These are phyloP conservation scores for Stenotaenia linearis DNA, from an alignment of 2,888 invertebrate genomes.

Conservation along the genomic window DNA sequence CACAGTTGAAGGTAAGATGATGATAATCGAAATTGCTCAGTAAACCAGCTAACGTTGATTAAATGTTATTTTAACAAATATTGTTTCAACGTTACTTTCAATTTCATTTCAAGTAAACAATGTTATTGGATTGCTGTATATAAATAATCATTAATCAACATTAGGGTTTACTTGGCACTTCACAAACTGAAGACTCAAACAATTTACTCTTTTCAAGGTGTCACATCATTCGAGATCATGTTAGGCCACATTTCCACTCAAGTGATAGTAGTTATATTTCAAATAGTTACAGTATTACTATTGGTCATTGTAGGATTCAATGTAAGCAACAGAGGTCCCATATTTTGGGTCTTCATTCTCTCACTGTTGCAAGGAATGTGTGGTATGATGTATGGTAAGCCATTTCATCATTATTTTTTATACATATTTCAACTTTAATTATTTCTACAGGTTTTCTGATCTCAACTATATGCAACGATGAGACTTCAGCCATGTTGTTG, in stretches of 20 bases:
- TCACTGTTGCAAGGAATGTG: conserved; percentile 86
- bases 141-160: no score
- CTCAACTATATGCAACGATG: conserved; percentile 83
- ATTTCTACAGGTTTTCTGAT: conserved; percentile 67
- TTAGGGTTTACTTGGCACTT: no score
- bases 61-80: no score
- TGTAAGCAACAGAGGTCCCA: conserved; percentile 81
- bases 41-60: no score
- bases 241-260: conserved; percentile 90
- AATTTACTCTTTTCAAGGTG: no score
- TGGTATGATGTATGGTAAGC: conserved; percentile 89
- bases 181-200: no score
- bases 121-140: no score
- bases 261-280: conserved; percentile 90
- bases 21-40: no score
- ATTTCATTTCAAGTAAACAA: no score
- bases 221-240: conserved; percentile 82
- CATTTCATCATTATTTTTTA: conserved; percentile 41
- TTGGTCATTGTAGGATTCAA: conserved; percentile 87
- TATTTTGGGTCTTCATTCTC: conserved; percentile 73
- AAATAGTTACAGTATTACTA: conserved; percentile 79
- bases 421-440: no score
- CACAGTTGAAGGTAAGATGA: not conserved
- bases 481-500: conserved; percentile 85
- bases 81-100: no score